Conservation (phyloP, 2,888 invertebrate genomes). For the Parapristionchus giblindavisi region DNA sequence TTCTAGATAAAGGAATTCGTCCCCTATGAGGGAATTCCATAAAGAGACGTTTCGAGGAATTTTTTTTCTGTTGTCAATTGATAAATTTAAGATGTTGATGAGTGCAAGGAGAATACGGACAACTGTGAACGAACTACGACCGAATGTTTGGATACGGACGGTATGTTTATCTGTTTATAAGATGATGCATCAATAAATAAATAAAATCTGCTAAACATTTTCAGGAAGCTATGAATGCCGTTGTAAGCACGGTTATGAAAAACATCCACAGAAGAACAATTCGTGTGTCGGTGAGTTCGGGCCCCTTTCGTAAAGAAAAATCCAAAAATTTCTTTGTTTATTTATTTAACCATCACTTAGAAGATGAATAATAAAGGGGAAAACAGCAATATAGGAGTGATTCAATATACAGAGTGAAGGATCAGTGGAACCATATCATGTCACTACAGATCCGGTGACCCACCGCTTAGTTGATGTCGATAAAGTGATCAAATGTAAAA, state of each 20-base stretch:
- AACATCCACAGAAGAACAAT: neutral
- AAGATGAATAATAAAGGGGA: too few species aligned
- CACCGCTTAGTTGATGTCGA: neutral
- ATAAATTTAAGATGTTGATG: slow-evolving; percentile 19
- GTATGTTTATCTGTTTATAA: neutral
- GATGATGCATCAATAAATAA: neutral
- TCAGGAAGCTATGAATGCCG: slow-evolving; percentile 3
- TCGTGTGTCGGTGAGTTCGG: slow-evolving; percentile 7
- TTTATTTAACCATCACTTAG: too few species aligned
- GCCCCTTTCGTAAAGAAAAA: too few species aligned
- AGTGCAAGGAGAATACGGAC: slow-evolving; percentile 27
- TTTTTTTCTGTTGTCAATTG: too few species aligned
- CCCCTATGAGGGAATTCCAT: too few species aligned
- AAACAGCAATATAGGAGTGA: too few species aligned
- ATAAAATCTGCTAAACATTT: neutral
- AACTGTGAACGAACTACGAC: slow-evolving; percentile 15
- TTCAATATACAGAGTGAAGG: too few species aligned
- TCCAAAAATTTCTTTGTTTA: too few species aligned
- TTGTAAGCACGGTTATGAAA: slow-evolving; percentile 33
- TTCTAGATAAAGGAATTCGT: too few species aligned
- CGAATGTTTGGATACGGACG: neutral
- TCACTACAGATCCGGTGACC: neutral
- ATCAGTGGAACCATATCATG: neutral
- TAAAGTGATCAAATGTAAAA: too few species aligned
- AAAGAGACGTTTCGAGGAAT: too few species aligned